phyloP scores from a whole-genome alignment of 2,888 invertebrate genomes.

The Meteorus cinctellus region DNA sequence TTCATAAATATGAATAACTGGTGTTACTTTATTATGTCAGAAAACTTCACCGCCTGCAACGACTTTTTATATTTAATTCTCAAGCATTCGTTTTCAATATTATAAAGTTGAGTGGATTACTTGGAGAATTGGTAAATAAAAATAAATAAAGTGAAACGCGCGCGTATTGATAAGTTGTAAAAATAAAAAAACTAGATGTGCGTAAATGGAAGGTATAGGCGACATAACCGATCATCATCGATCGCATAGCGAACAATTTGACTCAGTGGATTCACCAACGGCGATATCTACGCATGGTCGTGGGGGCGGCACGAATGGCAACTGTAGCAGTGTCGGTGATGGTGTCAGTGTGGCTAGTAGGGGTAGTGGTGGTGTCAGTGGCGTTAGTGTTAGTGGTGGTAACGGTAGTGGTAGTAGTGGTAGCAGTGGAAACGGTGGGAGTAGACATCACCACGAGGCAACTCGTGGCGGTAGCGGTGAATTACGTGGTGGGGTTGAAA shows the following conservation, averaged over 20 bases:
- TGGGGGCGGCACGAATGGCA: slow-evolving; percentile 68
- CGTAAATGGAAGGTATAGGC: slow-evolving; percentile 74
- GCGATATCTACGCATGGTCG: slow-evolving; percentile 72
- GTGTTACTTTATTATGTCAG: too few species aligned
- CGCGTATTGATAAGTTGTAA: background rate
- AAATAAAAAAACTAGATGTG: slow-evolving; percentile 66
- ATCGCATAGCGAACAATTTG: slow-evolving; percentile 73
- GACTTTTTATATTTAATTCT: too few species aligned
- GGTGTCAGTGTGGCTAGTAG: slow-evolving; percentile 38
- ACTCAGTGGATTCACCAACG: slow-evolving; percentile 74
- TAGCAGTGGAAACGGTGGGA: slow-evolving; percentile 48
- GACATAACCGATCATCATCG: slow-evolving; percentile 74
- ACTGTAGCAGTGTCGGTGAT: slow-evolving; percentile 54
- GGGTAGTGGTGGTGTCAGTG: slow-evolving; percentile 37
- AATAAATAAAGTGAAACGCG: background rate
- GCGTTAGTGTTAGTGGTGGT: slow-evolving; percentile 39
- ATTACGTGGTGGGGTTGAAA: slow-evolving; percentile 59
- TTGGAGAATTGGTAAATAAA: background rate
- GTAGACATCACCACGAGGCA: slow-evolving; percentile 51
- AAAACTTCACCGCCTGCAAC: too few species aligned
- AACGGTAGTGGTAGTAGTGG: slow-evolving; percentile 36
- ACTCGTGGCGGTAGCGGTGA: slow-evolving; percentile 52
- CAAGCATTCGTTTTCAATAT: too few species aligned
- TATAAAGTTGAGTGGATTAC: too few species aligned
- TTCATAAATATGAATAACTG: too few species aligned